Evolutionary conservation across 35 echinoderm and acorn worm species (phyloP), one percentile per base, ranked within the genome.

Genomic region (Holothuria glaberrima): DNA sequence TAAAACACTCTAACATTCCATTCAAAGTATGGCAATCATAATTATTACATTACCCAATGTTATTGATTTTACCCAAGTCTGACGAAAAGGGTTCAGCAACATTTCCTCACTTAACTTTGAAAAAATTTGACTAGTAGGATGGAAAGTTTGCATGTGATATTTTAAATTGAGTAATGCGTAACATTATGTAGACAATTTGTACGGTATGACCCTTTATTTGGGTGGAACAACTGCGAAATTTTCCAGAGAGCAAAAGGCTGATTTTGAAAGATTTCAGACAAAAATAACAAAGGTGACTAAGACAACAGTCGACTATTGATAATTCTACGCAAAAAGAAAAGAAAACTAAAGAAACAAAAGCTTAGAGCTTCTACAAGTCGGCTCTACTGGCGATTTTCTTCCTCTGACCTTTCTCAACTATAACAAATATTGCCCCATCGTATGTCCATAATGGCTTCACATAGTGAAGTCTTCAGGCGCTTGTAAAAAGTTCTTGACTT

Each of bases 401-500:
- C 63, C 28, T 66, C 63, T 16, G 63, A 66, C 63, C 63, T 9
- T 66, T 66, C 61, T 65, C 61, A 3, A 0, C 9, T 25, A 29
- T 19, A 12, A 29, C 12, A 14, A 66, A 66, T 25, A 66, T 66
- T 22, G 63, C 10, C 21, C 63, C 12, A 1, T 66, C 63, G 0
- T 9, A 66, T 66, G 63, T 66, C 63, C 63, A 66, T 66, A 19
- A 66, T 9, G 12, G 63, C 3, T 66, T 29, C 20, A 66, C 63
- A 25, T 21, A 16, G 63, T 7, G 21, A 29, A 16, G 63, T 66
- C 63, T 66, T 22, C 63, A 19, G 63, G 63, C 63, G 28, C 63
- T 66, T 22, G 63, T 29, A 24, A 52, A 83, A 21, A 83, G 80
- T 13, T 38, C 80, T 83, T 38, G 35, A 20, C 80, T 48, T 3